A percentile compares a stretch with the other conserved stretches of the same genome.
These are phyloP conservation scores for Platypus cylindrus DNA, from an alignment of 2,888 invertebrate species.

Conservation along the genomic window DNA sequence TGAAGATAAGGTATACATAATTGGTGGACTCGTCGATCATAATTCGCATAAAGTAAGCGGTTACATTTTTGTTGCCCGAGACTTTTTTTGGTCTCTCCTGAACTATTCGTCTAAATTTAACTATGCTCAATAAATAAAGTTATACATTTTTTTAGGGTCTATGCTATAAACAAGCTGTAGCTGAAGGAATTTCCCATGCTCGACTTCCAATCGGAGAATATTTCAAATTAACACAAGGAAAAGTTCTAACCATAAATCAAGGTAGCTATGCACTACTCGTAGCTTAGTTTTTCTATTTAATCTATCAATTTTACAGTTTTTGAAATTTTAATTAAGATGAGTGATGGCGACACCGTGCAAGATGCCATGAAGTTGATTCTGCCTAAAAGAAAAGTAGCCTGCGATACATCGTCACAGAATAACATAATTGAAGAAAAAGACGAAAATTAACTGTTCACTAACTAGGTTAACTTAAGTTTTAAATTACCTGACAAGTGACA, in stretches of 20 bases:
- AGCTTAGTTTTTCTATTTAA: neutral
- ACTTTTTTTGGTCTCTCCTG: slow-evolving; percentile 1
- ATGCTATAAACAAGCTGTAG: slow-evolving; percentile 68
- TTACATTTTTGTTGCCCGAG: too few species aligned
- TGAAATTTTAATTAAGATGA: slow-evolving; percentile 63
- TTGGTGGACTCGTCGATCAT: slow-evolving; percentile 96
- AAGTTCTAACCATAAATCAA: slow-evolving; percentile 92
- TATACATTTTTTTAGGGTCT: slow-evolving; percentile 49
- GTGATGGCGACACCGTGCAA: slow-evolving; percentile 68
- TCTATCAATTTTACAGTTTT: slow-evolving; percentile 51
- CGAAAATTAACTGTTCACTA: too few species aligned
- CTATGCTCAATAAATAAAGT: neutral
- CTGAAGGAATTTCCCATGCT: slow-evolving; percentile 67
- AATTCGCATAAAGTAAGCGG: slow-evolving; percentile 74
- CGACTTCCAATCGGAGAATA: slow-evolving; percentile 81
- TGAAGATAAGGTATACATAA: slow-evolving; percentile 73
- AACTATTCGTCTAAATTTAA: too few species aligned
- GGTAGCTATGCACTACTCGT: slow-evolving; percentile 39
- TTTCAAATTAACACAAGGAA: slow-evolving; percentile 81
- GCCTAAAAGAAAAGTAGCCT: slow-evolving; percentile 42
- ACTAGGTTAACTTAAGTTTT: too few species aligned
- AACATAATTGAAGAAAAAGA: too few species aligned
- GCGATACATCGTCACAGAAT: too few species aligned
- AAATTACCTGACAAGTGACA: too few species aligned
- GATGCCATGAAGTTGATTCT: slow-evolving; percentile 64